Percentiles rank a stretch among this genome's conserved stretches.
Evolutionary conservation across 2,113 vertebrate genomes (phyloP).

Genomic region (Anguilla rostrata): DNA sequence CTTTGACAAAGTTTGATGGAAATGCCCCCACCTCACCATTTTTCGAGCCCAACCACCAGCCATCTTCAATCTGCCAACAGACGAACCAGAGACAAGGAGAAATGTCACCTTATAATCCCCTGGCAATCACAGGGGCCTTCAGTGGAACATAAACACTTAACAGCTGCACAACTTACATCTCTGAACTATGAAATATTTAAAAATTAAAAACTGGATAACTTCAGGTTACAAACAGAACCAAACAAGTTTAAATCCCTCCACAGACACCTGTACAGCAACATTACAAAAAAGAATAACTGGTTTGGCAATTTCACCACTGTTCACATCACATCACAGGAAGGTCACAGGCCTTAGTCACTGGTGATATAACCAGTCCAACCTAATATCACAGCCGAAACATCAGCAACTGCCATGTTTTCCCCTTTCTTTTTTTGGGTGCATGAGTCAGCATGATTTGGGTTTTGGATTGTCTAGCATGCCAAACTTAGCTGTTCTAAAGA

Average conservation of each 20-base stretch:
- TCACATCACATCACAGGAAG: neutral
- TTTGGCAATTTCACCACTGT: neutral
- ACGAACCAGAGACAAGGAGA: constrained; percentile 12
- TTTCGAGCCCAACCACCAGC: constrained; percentile 87
- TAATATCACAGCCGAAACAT: no score
- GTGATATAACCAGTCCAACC: no score
- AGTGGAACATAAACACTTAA: neutral
- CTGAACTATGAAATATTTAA: neutral
- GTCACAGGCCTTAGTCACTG: neutral
- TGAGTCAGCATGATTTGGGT: no score
- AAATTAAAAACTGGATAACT: neutral
- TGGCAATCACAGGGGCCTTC: neutral
- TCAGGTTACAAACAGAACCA: neutral
- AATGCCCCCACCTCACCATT: constrained; percentile 79
- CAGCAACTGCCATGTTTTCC: no score
- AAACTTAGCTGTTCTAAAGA: no score
- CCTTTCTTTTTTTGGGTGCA: no score
- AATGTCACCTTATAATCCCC: neutral
- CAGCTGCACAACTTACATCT: neutral
- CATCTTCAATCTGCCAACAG: constrained; percentile 80
- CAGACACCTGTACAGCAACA: neutral
- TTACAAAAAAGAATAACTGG: neutral
- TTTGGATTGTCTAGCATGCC: no score
- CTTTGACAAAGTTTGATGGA: constrained; percentile 86
- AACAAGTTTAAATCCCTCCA: neutral